A percentile compares a stretch with the other conserved stretches of the same genome.
Conservation (phyloP, 1,140 invertebrate species). For the Anthonomus grandis region DNA sequence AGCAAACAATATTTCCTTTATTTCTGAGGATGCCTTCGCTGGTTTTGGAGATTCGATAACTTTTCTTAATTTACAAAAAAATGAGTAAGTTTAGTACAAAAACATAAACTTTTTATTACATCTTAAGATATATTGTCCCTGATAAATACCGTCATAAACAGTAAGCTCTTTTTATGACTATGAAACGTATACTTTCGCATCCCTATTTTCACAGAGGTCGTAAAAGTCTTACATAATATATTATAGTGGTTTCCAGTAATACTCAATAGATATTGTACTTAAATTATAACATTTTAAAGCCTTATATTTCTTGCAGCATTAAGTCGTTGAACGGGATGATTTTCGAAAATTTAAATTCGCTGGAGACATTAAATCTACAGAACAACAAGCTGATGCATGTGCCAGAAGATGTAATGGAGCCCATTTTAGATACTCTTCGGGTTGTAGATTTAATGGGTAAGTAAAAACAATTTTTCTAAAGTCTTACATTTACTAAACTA, state of each 20-base stretch:
- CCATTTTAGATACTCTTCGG: constrained; percentile 77
- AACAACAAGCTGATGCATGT: constrained; percentile 82
- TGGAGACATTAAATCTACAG: constrained; percentile 82
- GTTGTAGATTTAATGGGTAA: constrained; percentile 85
- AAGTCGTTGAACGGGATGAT: constrained; percentile 71
- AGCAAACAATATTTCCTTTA: constrained; percentile 78
- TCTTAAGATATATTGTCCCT: too few species aligned
- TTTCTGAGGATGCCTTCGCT: constrained; percentile 83
- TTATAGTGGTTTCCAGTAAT: too few species aligned
- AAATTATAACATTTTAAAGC: too few species aligned
- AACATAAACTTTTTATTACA: too few species aligned
- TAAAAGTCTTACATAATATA: too few species aligned
- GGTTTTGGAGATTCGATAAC: constrained; percentile 88
- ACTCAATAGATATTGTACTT: too few species aligned
- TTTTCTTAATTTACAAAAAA: constrained; percentile 87
- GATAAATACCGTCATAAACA: too few species aligned
- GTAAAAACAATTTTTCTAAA: too few species aligned
- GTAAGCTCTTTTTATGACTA: too few species aligned
- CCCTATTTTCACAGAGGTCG: too few species aligned
- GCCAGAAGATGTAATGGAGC: constrained; percentile 83
- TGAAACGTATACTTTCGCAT: too few species aligned
- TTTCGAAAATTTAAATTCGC: constrained; percentile 82
- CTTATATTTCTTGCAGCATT: constrained; percentile 59
- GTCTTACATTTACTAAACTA: too few species aligned
- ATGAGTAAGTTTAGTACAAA: constrained; percentile 71